Evolutionary conservation across 1,140 invertebrate species (phyloP).

Genomic region (Drosophila arizonae): DNA sequence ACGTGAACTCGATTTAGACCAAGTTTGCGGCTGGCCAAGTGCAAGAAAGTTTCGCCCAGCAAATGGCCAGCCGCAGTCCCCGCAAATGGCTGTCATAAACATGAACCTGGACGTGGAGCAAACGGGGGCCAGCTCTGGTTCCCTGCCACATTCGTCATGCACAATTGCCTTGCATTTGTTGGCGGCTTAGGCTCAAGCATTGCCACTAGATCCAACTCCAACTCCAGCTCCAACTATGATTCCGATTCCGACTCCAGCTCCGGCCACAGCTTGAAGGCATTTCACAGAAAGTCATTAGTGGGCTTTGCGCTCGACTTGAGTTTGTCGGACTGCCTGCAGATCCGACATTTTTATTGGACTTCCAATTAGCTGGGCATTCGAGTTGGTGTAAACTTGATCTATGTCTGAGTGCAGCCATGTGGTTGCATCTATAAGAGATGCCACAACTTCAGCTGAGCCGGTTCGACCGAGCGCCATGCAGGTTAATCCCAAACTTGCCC

Average conservation of each 20-base stretch:
- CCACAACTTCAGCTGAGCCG: constrained; percentile 8
- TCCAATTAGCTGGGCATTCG: constrained; percentile 73
- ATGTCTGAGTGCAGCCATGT: constrained; percentile 38
- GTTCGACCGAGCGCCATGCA: constrained; percentile 7
- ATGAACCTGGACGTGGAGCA: constrained; percentile 23
- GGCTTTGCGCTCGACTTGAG: constrained; percentile 70
- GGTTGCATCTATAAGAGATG: constrained; percentile 51
- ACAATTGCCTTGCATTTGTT: constrained; percentile 71
- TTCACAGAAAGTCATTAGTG: constrained; percentile 79
- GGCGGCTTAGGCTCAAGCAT: constrained; percentile 17
- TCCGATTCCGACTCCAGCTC: not conserved
- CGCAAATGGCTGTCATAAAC: constrained; percentile 78
- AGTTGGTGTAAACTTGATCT: constrained; percentile 76
- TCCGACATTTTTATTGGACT: constrained; percentile 82
- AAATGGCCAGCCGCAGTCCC: constrained; percentile 70
- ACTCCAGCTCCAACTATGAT: not conserved
- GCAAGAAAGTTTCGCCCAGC: constrained; percentile 59
- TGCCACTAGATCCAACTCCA: not conserved
- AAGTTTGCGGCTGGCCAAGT: constrained; percentile 10
- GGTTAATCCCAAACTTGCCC: too few relatives aligned
- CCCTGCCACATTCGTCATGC: constrained; percentile 77
- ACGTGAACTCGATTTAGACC: constrained; percentile 67
- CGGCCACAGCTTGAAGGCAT: constrained; percentile 47
- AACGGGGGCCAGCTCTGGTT: constrained; percentile 26
- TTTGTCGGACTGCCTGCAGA: constrained; percentile 65